These are phyloP conservation scores for Hipparchia semele DNA, from an alignment of 2,888 invertebrate genomes.

Conservation along the genomic window DNA sequence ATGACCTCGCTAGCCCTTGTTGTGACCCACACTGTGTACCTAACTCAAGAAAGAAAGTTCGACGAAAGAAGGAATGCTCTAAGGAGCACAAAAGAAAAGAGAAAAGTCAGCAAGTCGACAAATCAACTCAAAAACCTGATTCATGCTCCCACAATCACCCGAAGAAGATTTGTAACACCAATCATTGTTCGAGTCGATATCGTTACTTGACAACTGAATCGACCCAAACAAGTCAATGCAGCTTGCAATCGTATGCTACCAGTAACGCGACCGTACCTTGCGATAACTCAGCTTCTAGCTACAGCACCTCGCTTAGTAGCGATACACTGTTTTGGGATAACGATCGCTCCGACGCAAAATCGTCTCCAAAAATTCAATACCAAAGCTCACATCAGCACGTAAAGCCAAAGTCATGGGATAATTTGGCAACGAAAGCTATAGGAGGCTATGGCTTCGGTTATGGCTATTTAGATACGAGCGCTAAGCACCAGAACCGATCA, in stretches of 20 bases:
- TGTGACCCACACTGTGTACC: conserved; percentile 94
- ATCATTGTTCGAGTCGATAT: conserved; percentile 74
- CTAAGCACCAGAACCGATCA: conserved; percentile 68
- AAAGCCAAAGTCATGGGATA: conserved; percentile 96
- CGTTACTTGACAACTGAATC: conserved; percentile 86
- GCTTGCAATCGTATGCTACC: conserved; percentile 92
- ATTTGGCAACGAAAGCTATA: conserved; percentile 92
- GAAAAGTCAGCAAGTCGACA: conserved; percentile 80
- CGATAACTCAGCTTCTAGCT: conserved; percentile 90
- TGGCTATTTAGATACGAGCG: conserved; percentile 88
- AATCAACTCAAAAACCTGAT: conserved; percentile 73
- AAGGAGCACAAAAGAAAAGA: conserved; percentile 86
- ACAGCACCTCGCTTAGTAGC: conserved; percentile 93
- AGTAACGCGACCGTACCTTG: conserved; percentile 86
- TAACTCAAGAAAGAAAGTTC: conserved; percentile 76
- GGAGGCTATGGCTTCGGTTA: conserved; percentile 95
- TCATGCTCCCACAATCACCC: conserved; percentile 74
- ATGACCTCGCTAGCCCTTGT: conserved; percentile 93
- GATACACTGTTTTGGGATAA: conserved; percentile 94
- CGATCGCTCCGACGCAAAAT: conserved; percentile 69
- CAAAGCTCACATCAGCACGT: conserved; percentile 73
- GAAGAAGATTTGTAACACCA: conserved; percentile 70
- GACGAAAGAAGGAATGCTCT: conserved; percentile 83
- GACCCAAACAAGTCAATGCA: conserved; percentile 89
- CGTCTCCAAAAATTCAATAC: conserved; percentile 77